These are phyloP conservation scores for Mythimna pallens DNA, from an alignment of 2,888 invertebrate genomes.

Conservation along the genomic window DNA sequence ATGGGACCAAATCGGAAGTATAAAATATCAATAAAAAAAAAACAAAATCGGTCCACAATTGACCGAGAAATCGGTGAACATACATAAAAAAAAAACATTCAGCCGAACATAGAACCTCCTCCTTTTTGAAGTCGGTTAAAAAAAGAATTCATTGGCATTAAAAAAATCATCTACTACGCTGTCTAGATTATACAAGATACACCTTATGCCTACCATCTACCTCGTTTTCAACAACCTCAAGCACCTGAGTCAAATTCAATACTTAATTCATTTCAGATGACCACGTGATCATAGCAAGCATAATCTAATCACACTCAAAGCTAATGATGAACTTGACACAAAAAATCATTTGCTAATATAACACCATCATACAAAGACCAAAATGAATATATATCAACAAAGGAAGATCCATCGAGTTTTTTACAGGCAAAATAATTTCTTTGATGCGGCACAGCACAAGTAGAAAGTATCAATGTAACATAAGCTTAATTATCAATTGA, in stretches of 20 bases:
- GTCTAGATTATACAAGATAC: no score
- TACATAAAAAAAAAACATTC: no score
- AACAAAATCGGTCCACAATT: no score
- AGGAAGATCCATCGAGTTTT: conserved; percentile 53
- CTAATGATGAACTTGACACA: conserved; percentile 25
- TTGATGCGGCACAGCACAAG: conserved; percentile 68
- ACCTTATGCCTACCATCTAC: no score
- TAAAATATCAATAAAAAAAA: no score
- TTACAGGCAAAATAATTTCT: conserved; percentile 72
- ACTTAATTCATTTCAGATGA: conserved; percentile 1
- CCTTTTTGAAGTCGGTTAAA: no score
- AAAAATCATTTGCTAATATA: conserved; percentile 50
- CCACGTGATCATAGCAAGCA: conserved; percentile 3
- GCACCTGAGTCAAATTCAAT: conserved; percentile 15
- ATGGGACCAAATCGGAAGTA: no score
- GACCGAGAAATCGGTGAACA: no score
- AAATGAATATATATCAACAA: conserved; percentile 49
- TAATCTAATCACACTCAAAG: conserved; percentile 1
- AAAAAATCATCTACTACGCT: no score
- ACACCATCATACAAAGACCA: conserved; percentile 24
- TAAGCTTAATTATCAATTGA: conserved; percentile 89
- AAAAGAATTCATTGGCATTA: no score
- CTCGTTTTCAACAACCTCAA: background rate
- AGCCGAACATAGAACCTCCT: no score
- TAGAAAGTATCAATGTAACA: conserved; percentile 83